A percentile compares a stretch with the other conserved stretches of the same genome.
phyloP scores from a whole-genome alignment of 2,888 invertebrate species.

The Bombyx huttoni region DNA sequence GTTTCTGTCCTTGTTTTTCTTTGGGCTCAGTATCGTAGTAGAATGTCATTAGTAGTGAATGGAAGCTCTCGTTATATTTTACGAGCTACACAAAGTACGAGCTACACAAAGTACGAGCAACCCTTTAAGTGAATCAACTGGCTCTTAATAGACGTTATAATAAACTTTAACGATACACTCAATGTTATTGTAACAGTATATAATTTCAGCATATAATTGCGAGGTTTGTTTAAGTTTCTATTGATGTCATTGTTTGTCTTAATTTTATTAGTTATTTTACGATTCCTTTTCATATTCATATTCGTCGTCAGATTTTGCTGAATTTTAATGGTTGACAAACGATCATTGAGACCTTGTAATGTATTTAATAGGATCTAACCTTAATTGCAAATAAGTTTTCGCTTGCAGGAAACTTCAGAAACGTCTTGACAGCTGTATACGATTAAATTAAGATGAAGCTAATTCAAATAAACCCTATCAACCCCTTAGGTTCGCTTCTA shows the following conservation, averaged over 20 bases:
- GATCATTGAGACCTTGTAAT: not conserved
- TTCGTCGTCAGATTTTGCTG: not conserved
- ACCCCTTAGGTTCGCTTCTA: too few species aligned
- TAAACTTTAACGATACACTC: slow-evolving; percentile 33
- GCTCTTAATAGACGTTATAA: slow-evolving; percentile 29
- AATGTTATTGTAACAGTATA: slow-evolving; percentile 14
- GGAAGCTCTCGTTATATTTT: slow-evolving; percentile 40
- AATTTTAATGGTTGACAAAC: not conserved
- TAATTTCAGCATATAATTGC: slow-evolving; percentile 1
- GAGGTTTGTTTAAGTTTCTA: not conserved
- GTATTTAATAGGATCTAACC: not conserved
- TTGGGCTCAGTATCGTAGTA: slow-evolving; percentile 13
- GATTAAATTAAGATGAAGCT: too few species aligned
- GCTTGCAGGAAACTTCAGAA: too few species aligned
- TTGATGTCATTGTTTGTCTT: not conserved
- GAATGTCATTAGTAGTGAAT: slow-evolving; percentile 24
- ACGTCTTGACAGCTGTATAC: too few species aligned
- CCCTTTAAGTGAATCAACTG: slow-evolving; percentile 34
- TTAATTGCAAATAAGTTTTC: not conserved
- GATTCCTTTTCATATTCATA: not conserved
- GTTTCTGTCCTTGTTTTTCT: not conserved
- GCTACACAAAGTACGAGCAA: slow-evolving; percentile 22
- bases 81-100: slow-evolving; percentile 23
- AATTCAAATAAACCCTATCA: too few species aligned
- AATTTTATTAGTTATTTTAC: not conserved